Evolutionary conservation across 2,113 vertebrate genomes (phyloP).

Genomic region (Noctilio leporinus): DNA sequence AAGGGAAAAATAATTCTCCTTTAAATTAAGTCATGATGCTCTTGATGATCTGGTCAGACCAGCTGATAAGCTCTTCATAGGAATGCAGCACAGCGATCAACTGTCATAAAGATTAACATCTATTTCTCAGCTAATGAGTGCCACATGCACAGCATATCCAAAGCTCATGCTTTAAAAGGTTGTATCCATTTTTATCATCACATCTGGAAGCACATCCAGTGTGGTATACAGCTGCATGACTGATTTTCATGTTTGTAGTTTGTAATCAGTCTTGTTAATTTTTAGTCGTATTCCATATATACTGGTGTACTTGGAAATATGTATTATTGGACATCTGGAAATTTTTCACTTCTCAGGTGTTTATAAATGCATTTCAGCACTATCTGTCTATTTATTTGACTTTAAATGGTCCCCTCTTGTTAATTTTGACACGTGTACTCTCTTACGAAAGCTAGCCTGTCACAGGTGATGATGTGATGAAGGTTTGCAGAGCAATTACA

Average conservation of each 20-base stretch:
- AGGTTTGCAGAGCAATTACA: neutral
- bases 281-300: slow-evolving; percentile 67
- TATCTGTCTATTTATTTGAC: slow-evolving; percentile 11
- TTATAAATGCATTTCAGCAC: slow-evolving; percentile 33
- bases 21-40: slow-evolving; percentile 47
- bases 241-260: slow-evolving; percentile 70
- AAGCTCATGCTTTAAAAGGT: slow-evolving; percentile 67
- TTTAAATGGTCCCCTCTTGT: slow-evolving; percentile 2
- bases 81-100: slow-evolving; percentile 68
- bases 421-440: neutral
- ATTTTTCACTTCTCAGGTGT: slow-evolving; percentile 67
- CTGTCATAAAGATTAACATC: slow-evolving; percentile 55
- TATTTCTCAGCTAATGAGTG: slow-evolving; percentile 68
- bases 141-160: slow-evolving; percentile 50
- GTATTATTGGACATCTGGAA: slow-evolving; percentile 63
- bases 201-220: slow-evolving; percentile 71
- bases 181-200: slow-evolving; percentile 74
- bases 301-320: slow-evolving; percentile 56
- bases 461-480: slow-evolving; percentile 28
- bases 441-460: slow-evolving; percentile 29
- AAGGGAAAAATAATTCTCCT: slow-evolving; percentile 27
- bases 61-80: slow-evolving; percentile 63
- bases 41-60: slow-evolving; percentile 68
- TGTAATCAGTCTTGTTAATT: slow-evolving; percentile 74
- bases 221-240: slow-evolving; percentile 69